These are phyloP conservation scores for Hartigia nigra DNA, from an alignment of 2,888 invertebrate genomes.

Conservation along the genomic window DNA sequence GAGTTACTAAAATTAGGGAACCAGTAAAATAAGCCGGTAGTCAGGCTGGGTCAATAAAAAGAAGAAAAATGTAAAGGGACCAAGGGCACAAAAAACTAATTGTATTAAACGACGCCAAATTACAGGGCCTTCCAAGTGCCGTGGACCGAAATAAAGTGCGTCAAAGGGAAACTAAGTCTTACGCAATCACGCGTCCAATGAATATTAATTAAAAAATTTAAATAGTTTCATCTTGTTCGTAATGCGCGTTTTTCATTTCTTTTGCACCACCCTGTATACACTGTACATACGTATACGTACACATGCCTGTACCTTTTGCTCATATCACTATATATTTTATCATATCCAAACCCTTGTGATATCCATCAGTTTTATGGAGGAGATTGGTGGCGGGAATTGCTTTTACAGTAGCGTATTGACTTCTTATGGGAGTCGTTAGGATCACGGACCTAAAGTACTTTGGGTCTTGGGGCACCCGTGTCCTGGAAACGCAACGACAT, in stretches of 20 bases:
- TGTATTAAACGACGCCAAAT: conserved; percentile 54
- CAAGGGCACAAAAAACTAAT: conserved; percentile 51
- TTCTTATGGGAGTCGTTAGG: background rate
- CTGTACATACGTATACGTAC: background rate
- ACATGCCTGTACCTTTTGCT: background rate
- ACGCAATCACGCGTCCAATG: conserved; percentile 8
- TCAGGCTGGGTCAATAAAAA: conserved; percentile 23
- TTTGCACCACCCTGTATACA: background rate
- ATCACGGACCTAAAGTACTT: background rate
- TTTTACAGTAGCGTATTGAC: background rate
- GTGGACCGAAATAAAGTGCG: conserved; percentile 29
- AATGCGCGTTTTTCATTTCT: background rate
- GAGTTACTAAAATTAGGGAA: conserved; percentile 3
- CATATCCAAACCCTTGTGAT: background rate
- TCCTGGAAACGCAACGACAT: background rate
- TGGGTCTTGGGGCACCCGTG: background rate
- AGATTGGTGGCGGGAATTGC: background rate
- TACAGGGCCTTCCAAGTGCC: conserved; percentile 38
- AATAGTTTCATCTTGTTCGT: background rate
- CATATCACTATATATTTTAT: background rate
- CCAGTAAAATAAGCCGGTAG: conserved; percentile 23
- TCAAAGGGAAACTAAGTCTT: conserved; percentile 1
- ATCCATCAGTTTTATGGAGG: background rate
- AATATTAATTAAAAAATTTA: conserved; percentile 19
- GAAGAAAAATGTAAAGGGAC: conserved; percentile 22